Base-by-base conservation (phyloP, 2,797 vertebrate genomes). In the Sitta carolinensis region DNA sequence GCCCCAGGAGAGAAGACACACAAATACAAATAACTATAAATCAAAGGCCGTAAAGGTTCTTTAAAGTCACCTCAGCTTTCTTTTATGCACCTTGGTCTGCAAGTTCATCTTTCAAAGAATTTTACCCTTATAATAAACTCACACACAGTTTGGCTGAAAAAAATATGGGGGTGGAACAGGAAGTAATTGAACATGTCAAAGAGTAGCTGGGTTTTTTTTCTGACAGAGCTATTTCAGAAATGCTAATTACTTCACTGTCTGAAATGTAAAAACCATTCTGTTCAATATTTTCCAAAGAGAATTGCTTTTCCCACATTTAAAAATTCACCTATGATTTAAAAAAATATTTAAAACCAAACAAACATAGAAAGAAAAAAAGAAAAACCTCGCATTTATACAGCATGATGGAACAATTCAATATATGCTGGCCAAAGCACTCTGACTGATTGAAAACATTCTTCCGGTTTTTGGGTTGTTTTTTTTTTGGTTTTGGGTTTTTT, bases 201-300 rank as follows among this genome's bases (percentile, higher is more conserved):
- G 8, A 50, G 29, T 54, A 78, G 22, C 14, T 32, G 20, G 2
- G 9, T 0, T 1, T 3, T 5, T 76, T 86, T 64, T 30, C 70
- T 93, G 67, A 70, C 54, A 88, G n/a, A 80, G 15, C 4, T 84
- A 77, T 90, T 96, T 94, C 67, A 92, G 61, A 94, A 94, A 94
- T 67, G 52, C 8, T 78, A 11, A 6, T 8, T 34, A 58, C 80
- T 94, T 84, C 76, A 75, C 18, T 61, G 7, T 72, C 62, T 84
- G 21, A 92, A 92, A 87, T 50, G 48, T 48, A 73, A 88, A 94
- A 88, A 66, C 0, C 5, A 38, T 42, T 90, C n/a, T 63, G 16
- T 90, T 87, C 50, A 87, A 30, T 36, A 55, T 58, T 78, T 91
- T 78, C 21, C 81, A 78, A 67, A 68, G 19, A 81, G 32, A 87